Conservation (phyloP, 1,140 invertebrate genomes). For the Drosophila sucinea region DNA sequence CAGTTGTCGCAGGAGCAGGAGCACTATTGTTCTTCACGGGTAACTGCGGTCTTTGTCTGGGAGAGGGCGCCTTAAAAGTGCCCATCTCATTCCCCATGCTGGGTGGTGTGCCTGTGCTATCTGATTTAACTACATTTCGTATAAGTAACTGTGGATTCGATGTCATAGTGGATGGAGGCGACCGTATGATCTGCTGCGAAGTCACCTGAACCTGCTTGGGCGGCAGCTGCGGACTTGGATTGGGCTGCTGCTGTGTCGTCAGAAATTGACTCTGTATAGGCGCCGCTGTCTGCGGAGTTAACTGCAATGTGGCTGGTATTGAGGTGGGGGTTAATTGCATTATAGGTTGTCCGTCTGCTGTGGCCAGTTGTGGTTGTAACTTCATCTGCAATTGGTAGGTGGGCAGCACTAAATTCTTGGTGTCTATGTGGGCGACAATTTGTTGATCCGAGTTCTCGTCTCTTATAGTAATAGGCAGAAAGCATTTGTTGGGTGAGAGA, state of each 20-base stretch:
- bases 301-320: conserved; percentile 77
- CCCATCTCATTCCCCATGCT: conserved; percentile 27
- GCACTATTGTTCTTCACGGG: not conserved
- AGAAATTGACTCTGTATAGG: conserved; percentile 54
- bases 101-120: not conserved
- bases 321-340: conserved; percentile 78
- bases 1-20: not conserved
- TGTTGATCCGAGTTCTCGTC: conserved; percentile 82
- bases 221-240: conserved; percentile 9
- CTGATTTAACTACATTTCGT: conserved; percentile 39
- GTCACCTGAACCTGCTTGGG: conserved; percentile 49
- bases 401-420: conserved; percentile 78
- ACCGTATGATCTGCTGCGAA: conserved; percentile 65
- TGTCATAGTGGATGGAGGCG: conserved; percentile 31
- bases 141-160: conserved; percentile 55
- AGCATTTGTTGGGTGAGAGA: conserved; percentile 80
- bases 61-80: conserved; percentile 53
- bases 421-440: conserved; percentile 81
- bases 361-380: conserved; percentile 77
- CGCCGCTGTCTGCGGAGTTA: conserved; percentile 57
- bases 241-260: conserved; percentile 29
- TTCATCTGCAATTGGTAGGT: conserved; percentile 83
- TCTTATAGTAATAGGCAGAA: conserved; percentile 78
- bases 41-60: conserved; percentile 36
- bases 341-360: conserved; percentile 78